Evolutionary conservation across 2,797 vertebrate genomes (phyloP).

Genomic region (Salarias fasciatus): DNA sequence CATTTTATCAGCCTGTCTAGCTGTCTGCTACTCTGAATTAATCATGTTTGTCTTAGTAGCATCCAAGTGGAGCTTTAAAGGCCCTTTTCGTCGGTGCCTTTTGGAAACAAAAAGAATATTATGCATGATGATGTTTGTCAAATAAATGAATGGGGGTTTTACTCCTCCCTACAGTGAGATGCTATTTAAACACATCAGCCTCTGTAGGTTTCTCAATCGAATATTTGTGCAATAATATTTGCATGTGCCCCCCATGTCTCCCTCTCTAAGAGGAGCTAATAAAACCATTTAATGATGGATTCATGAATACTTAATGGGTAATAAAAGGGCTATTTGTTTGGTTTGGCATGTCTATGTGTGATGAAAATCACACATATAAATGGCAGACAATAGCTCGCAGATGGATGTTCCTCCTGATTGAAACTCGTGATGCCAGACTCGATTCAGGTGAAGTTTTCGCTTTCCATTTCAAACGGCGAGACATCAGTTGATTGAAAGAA

Average conservation of each 20-base stretch:
- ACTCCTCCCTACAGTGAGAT: constrained; percentile 1
- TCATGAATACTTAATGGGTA: constrained; percentile 29
- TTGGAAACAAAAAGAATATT: constrained; percentile 20
- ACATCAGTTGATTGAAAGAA: constrained; percentile 26
- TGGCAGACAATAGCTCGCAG: constrained; percentile 23
- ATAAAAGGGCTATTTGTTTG: constrained; percentile 27
- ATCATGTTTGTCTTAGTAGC: constrained; percentile 36
- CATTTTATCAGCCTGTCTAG: constrained; percentile 43
- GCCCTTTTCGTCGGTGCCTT: constrained; percentile 30
- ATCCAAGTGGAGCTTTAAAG: constrained; percentile 40
- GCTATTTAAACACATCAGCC: constrained; percentile 16
- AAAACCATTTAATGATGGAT: constrained; percentile 22
- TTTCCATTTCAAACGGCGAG: constrained; percentile 33
- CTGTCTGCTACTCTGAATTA: constrained; percentile 44
- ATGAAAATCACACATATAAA: constrained; percentile 17
- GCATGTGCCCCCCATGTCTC: constrained; percentile 7
- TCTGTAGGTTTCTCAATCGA: constrained; percentile 15
- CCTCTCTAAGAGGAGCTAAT: constrained; percentile 15
- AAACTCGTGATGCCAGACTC: constrained; percentile 43
- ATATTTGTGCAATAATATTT: constrained; percentile 21
- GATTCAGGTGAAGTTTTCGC: constrained; percentile 35
- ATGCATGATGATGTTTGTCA: constrained; percentile 30
- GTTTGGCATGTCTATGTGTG: constrained; percentile 1
- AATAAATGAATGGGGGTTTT: constrained; percentile 11
- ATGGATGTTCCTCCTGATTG: constrained; percentile 16